Base-by-base conservation (phyloP, 2,888 invertebrate species). In the Amitus sp. region DNA sequence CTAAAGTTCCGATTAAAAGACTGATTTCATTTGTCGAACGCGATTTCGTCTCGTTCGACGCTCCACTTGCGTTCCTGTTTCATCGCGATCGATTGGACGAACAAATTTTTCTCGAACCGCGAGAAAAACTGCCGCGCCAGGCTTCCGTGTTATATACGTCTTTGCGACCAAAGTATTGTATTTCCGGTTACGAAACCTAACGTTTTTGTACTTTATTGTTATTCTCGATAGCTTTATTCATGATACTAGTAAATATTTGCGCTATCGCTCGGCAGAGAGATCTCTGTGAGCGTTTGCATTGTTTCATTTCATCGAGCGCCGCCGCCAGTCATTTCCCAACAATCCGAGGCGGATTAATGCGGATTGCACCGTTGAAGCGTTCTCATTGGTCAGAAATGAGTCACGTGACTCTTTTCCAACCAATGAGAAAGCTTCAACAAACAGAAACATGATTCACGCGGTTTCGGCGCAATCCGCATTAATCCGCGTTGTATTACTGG, bases 21-120 rank as follows among this genome's bases (percentile, higher is more conserved):
- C 57, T 60, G 47, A 55, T 65, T 65, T 65, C 60, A 61, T 61
- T 65, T 54, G 47, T 57, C 46, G 34, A 54, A 60, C 50, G 52
- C 4, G 37, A 37, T 4, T 57, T 57, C 60, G 59, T 59, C 63
- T 60, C 53, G 12, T 39, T 39, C 39, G 18, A 12, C n/a, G 39
- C 39, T 13, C 17, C 39, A 17, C 40, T 30, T 18, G 18, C 10
- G 40, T 40, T 40, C 40, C 40, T 18, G 17, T 19, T 7, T 19
- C 23, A 23, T 7, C 7, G 23, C 7, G 4, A 18, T n/a, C 18
- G 40, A 27, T 46, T 40, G n/a, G n/a, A 28, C 51, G 47, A 52
- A 48, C 43, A 39, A 34, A 47, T 58, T 47, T 23, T 23, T 23
- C 23, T 23, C n/a, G 30, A 30, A 30, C 30, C n/a, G n/a, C 30